A percentile compares a stretch with the other conserved stretches of the same genome.
Conservation (phyloP, 2,888 invertebrate species). For the Alloscopus bannaensis region DNA sequence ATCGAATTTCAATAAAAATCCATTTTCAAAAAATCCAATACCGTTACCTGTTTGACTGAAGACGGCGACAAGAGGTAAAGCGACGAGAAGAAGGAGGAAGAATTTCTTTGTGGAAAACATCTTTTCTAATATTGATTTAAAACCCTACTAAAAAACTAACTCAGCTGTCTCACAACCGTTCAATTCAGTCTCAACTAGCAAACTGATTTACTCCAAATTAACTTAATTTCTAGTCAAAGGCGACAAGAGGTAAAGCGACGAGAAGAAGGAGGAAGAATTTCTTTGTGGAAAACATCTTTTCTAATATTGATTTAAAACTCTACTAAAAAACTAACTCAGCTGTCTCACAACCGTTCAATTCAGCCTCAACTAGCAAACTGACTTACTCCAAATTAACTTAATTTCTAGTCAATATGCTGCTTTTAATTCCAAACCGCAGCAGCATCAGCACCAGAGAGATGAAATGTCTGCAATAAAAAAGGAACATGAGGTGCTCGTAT, state of each 20-base stretch:
- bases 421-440: too few species aligned
- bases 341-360: neutral
- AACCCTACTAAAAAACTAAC: neutral
- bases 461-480: too few species aligned
- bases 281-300: slow-evolving; percentile 56
- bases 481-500: too few species aligned
- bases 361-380: neutral
- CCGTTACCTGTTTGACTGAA: slow-evolving; percentile 69
- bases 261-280: slow-evolving; percentile 69
- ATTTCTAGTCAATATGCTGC: too few species aligned
- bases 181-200: neutral
- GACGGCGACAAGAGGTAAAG: slow-evolving; percentile 71
- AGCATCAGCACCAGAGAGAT: too few species aligned
- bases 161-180: neutral
- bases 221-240: too few species aligned
- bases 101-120: slow-evolving; percentile 67
- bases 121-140: neutral
- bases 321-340: neutral
- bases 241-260: slow-evolving; percentile 72
- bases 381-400: too few species aligned
- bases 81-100: slow-evolving; percentile 69
- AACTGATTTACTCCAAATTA: too few species aligned
- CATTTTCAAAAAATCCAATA: slow-evolving; percentile 3
- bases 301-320: neutral
- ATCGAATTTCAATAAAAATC: neutral